These are phyloP conservation scores for Porites rus DNA, from an alignment of 92 coral and sea anemone species.

Conservation along the genomic window DNA sequence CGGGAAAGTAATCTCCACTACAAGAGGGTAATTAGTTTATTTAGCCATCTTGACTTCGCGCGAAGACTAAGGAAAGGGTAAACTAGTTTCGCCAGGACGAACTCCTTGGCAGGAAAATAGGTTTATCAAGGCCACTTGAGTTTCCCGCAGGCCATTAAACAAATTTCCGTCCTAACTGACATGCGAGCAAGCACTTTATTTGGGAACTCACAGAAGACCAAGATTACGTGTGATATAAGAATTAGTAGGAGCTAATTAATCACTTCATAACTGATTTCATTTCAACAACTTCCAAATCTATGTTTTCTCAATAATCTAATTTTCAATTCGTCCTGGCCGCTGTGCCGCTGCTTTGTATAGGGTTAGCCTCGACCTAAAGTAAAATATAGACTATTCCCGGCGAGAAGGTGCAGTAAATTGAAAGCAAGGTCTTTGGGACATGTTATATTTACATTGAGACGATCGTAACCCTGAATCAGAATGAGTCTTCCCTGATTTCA, in stretches of 20 bases:
- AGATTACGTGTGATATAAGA: background rate
- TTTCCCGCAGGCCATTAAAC: slow-evolving; percentile 3
- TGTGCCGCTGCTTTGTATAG: background rate
- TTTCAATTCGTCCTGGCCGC: too few species aligned
- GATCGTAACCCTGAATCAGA: background rate
- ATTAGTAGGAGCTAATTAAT: background rate
- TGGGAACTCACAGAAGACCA: background rate
- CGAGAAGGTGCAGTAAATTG: slow-evolving; percentile 3
- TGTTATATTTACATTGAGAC: background rate
- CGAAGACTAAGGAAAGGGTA: background rate
- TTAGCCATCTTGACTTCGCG: slow-evolving; percentile 5
- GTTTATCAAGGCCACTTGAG: background rate
- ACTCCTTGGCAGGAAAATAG: background rate
- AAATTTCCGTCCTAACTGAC: background rate
- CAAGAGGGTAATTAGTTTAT: background rate
- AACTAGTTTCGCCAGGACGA: slow-evolving; percentile 12
- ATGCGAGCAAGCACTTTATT: background rate
- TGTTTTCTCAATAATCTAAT: too few species aligned
- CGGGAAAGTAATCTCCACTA: background rate
- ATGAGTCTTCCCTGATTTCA: too few species aligned
- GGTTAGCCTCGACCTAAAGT: background rate
- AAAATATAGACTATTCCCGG: background rate
- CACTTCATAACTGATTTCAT: too few species aligned
- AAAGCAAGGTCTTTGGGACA: background rate
- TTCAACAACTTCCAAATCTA: too few species aligned